These are phyloP conservation scores for Strigops habroptila DNA, from an alignment of 2,113 vertebrate species.

Conservation along the genomic window DNA sequence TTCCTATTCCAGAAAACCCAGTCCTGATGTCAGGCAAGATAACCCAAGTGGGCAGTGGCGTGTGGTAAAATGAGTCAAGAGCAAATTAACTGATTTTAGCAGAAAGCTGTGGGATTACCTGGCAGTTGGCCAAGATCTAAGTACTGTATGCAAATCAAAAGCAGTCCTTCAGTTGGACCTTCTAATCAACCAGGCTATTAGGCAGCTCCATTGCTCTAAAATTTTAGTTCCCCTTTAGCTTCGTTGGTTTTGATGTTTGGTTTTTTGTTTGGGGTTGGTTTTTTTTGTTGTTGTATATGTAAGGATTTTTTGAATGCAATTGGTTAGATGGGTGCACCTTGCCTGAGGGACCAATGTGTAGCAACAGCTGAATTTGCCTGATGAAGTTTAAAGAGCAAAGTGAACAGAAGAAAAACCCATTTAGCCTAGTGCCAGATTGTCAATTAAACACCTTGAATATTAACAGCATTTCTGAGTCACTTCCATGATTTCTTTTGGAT, in stretches of 20 bases:
- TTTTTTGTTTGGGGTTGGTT: neutral
- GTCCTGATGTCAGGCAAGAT: neutral
- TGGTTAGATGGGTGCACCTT: neutral
- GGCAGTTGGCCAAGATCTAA: neutral
- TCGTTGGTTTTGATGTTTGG: neutral
- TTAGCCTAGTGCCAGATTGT: neutral
- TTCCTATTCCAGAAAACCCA: neutral
- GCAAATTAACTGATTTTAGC: neutral
- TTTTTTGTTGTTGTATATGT: neutral
- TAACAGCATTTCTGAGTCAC: neutral
- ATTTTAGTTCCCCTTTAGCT: neutral
- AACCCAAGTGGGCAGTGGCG: neutral
- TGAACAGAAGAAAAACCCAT: neutral
- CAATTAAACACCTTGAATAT: neutral
- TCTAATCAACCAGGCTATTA: neutral
- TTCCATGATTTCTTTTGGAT: neutral
- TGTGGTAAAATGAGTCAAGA: neutral
- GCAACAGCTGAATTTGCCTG: neutral
- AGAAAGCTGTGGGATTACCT: neutral
- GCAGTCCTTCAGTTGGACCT: neutral
- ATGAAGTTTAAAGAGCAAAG: neutral
- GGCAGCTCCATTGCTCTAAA: neutral
- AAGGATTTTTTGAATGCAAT: neutral
- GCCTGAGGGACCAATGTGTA: neutral
- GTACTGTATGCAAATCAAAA: neutral